phyloP scores from a whole-genome alignment of 2,888 invertebrate species.

The Ceratothoa steindachneri region DNA sequence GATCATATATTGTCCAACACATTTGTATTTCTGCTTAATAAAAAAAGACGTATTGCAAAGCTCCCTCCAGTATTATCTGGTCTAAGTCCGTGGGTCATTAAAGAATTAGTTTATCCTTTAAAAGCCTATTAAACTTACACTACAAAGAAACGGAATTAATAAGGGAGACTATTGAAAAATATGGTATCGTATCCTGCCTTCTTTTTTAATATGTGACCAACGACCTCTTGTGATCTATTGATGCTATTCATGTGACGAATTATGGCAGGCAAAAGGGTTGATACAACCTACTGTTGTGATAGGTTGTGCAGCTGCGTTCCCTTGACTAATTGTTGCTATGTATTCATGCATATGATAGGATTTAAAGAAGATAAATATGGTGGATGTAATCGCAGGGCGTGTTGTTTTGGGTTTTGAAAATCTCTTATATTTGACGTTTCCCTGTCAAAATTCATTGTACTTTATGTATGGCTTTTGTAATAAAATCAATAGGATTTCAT shows the following conservation, averaged over 20 bases:
- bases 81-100: not conserved
- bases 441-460: not conserved
- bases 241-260: constrained; percentile 6
- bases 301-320: not conserved
- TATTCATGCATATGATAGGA: constrained; percentile 11
- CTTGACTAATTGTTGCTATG: constrained; percentile 3
- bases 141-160: not conserved
- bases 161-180: not conserved
- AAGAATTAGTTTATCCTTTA: not conserved
- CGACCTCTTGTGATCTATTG: constrained; percentile 3
- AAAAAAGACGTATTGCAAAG: no score
- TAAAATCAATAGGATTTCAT: not conserved
- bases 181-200: not conserved
- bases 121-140: not conserved
- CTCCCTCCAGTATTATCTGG: no score
- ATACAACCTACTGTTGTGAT: constrained; percentile 6
- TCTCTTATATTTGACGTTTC: not conserved
- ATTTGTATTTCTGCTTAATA: no score
- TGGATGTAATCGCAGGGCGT: not conserved
- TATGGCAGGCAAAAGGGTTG: constrained; percentile 10
- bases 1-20: no score
- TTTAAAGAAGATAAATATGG: not conserved
- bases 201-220: constrained; percentile 12
- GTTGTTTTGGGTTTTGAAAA: not conserved
- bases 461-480: not conserved